Percentiles rank a stretch among this genome's conserved stretches.
phyloP scores from a whole-genome alignment of 2,113 vertebrate species.

The Rhinichthys klamathensis region DNA sequence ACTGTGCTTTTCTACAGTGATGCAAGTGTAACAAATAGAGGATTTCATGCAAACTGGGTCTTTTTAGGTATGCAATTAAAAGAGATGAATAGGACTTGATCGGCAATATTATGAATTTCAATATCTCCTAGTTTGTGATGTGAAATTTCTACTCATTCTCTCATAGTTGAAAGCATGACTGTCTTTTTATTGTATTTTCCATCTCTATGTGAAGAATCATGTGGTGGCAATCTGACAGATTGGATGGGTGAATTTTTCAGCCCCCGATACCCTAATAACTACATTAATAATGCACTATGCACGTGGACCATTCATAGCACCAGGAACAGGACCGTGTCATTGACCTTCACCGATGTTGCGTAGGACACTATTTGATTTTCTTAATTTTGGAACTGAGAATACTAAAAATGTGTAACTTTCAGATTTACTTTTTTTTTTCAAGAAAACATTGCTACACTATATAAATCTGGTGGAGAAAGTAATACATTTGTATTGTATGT shows the following conservation, averaged over 20 bases:
- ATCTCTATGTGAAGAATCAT: not conserved
- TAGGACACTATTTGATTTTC: not conserved
- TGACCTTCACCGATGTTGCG: not conserved
- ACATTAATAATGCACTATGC: conserved; percentile 41
- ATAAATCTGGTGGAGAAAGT: too few species aligned
- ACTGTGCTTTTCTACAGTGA: conserved; percentile 30
- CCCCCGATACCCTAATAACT: conserved; percentile 57
- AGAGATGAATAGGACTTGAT: not conserved
- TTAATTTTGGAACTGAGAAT: not conserved
- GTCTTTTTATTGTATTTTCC: not conserved
- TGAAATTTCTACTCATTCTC: not conserved
- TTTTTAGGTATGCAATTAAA: conserved; percentile 9
- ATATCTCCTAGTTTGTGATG: too few species aligned
- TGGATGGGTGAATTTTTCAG: conserved; percentile 31
- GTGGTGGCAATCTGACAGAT: conserved; percentile 42
- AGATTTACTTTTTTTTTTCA: too few species aligned
- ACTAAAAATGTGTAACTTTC: not conserved
- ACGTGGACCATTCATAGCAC: conserved; percentile 36
- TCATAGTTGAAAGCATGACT: not conserved
- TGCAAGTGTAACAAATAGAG: not conserved
- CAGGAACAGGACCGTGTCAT: not conserved
- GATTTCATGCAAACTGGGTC: conserved; percentile 18
- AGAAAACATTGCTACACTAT: too few species aligned
- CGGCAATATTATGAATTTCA: too few species aligned
- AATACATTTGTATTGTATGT: too few species aligned